Evolutionary conservation across 2,113 vertebrate species (phyloP).

Genomic region (Seriola quinqueradiata): DNA sequence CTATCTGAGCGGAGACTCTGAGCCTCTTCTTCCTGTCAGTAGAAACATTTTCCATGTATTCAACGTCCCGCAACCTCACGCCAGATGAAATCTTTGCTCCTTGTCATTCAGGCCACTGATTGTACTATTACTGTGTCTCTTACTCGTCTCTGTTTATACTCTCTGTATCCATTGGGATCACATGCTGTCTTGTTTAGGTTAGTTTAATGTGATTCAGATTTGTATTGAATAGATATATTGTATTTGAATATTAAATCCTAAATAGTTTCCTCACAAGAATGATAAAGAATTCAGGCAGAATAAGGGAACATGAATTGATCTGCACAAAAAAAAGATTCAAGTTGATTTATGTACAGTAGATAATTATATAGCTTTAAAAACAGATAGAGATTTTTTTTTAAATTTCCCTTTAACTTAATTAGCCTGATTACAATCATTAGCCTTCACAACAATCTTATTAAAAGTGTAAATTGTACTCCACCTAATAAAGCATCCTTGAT

Average conservation of each 20-base stretch:
- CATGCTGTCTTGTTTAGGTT: not conserved
- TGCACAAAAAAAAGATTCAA: not conserved
- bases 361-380: not conserved
- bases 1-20: not conserved
- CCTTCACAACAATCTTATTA: not conserved
- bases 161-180: not conserved
- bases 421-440: not conserved
- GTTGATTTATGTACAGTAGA: not conserved
- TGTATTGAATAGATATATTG: not conserved
- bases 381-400: not conserved
- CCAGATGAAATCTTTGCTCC: not conserved
- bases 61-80: not conserved
- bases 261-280: not conserved
- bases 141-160: not conserved
- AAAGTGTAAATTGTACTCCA: not conserved
- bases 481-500: not conserved
- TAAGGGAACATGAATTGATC: not conserved
- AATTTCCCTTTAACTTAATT: not conserved
- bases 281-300: not conserved
- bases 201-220: not conserved
- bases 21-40: not conserved
- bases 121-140: not conserved
- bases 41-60: not conserved
- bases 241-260: not conserved
- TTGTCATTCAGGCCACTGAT: not conserved